Conservation (phyloP, 2,888 invertebrate species). For the Thumatha senex region DNA sequence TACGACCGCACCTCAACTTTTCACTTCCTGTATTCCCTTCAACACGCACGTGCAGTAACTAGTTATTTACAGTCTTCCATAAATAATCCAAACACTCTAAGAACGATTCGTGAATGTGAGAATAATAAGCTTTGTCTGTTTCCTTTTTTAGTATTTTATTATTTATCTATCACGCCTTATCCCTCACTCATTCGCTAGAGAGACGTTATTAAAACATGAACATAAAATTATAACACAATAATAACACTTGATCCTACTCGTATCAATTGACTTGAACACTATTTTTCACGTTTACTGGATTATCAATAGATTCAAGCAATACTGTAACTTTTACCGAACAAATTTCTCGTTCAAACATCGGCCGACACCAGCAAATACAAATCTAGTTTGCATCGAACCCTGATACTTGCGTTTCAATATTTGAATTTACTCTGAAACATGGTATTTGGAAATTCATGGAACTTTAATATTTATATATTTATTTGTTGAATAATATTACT, state of each 20-base stretch:
- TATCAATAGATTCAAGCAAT: constrained; percentile 19
- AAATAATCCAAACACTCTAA: neutral
- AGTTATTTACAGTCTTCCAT: neutral
- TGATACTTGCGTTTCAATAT: constrained; percentile 43
- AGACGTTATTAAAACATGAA: too few relatives aligned
- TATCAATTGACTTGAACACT: too few relatives aligned
- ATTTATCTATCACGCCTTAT: too few relatives aligned
- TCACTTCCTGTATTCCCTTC: too few relatives aligned
- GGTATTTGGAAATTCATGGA: constrained; percentile 33
- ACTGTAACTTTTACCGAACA: constrained; percentile 18
- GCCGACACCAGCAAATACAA: constrained; percentile 38
- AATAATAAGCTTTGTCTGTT: too few relatives aligned
- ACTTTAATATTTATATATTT: constrained; percentile 33
- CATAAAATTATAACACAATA: too few relatives aligned
- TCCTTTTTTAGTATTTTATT: too few relatives aligned
- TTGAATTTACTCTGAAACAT: constrained; percentile 38
- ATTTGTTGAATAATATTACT: constrained; percentile 17
- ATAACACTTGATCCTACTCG: too few relatives aligned
- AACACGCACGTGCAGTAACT: too few relatives aligned
- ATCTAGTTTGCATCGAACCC: constrained; percentile 46
- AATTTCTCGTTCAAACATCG: constrained; percentile 35
- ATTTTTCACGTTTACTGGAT: constrained; percentile 12
- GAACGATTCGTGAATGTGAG: too few relatives aligned
- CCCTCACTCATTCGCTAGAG: too few relatives aligned
- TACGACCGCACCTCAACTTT: too few relatives aligned